These are phyloP conservation scores for Microtus montanus DNA, from an alignment of 2,113 vertebrate genomes.

Conservation along the genomic window DNA sequence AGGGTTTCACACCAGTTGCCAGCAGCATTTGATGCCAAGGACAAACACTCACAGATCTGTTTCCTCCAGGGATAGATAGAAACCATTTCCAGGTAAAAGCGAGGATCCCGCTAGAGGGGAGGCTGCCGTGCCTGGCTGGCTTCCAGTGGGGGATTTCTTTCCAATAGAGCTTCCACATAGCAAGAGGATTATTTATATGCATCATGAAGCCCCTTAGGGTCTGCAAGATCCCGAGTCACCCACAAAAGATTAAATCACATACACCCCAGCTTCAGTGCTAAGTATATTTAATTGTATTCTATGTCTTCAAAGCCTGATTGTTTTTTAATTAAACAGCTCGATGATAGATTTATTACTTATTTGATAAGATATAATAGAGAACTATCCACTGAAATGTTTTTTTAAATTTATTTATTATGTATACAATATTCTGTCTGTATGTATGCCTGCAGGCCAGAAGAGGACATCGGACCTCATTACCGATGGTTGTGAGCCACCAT, in stretches of 20 bases:
- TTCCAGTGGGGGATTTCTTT: slow-evolving; percentile 36
- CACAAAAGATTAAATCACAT: slow-evolving; percentile 70
- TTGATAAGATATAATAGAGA: slow-evolving; percentile 57
- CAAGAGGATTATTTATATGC: slow-evolving; percentile 52
- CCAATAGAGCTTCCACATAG: neutral
- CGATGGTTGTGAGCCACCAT: too few species aligned
- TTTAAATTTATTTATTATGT: too few species aligned
- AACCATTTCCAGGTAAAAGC: slow-evolving; percentile 22
- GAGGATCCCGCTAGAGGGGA: neutral
- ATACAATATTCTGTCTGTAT: too few species aligned
- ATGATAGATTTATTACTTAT: slow-evolving; percentile 53
- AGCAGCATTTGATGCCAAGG: slow-evolving; percentile 48
- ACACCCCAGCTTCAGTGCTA: slow-evolving; percentile 61
- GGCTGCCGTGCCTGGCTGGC: neutral
- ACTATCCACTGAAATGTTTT: slow-evolving; percentile 15
- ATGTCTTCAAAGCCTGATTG: slow-evolving; percentile 68
- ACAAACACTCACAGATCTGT: slow-evolving; percentile 41
- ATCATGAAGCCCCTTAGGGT: slow-evolving; percentile 15
- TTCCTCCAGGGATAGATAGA: neutral
- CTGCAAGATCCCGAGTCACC: slow-evolving; percentile 61
- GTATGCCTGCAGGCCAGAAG: too few species aligned
- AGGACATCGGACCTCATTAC: too few species aligned
- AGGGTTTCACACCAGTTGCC: slow-evolving; percentile 36
- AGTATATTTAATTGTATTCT: slow-evolving; percentile 66
- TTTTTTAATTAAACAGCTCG: slow-evolving; percentile 72